Evolutionary conservation across 2,113 vertebrate species (phyloP).

Genomic region (Sylvietta virens): DNA sequence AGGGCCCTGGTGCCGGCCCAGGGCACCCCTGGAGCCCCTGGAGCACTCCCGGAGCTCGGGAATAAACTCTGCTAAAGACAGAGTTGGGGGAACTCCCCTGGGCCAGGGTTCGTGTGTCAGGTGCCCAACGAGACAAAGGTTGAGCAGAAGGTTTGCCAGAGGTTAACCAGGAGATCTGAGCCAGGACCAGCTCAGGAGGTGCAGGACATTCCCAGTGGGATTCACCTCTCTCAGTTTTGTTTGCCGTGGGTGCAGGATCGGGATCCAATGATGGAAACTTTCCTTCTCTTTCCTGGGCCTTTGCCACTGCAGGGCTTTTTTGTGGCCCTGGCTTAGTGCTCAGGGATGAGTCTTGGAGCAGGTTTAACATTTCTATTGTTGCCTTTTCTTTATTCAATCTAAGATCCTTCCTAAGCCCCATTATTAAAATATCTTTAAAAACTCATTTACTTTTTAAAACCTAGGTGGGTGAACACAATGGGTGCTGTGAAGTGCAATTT

Average conservation of each 20-base stretch:
- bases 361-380: background rate
- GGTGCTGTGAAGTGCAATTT: background rate
- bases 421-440: background rate
- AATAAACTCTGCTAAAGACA: accelerated
- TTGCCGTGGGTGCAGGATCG: background rate
- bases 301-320: background rate
- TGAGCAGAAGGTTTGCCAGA: background rate
- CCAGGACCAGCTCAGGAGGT: background rate
- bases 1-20: accelerated
- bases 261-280: background rate
- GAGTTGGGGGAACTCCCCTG: accelerated
- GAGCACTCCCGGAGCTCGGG: background rate
- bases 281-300: background rate
- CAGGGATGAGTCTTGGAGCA: background rate
- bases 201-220: background rate
- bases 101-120: accelerated
- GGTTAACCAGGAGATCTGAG: accelerated
- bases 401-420: background rate
- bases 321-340: background rate
- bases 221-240: accelerated
- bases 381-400: background rate
- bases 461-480: background rate
- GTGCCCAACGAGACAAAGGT: background rate
- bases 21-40: background rate
- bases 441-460: background rate